Evolutionary conservation across 2,888 invertebrate species (phyloP).

Genomic region (Eupithecia pulchellata): DNA sequence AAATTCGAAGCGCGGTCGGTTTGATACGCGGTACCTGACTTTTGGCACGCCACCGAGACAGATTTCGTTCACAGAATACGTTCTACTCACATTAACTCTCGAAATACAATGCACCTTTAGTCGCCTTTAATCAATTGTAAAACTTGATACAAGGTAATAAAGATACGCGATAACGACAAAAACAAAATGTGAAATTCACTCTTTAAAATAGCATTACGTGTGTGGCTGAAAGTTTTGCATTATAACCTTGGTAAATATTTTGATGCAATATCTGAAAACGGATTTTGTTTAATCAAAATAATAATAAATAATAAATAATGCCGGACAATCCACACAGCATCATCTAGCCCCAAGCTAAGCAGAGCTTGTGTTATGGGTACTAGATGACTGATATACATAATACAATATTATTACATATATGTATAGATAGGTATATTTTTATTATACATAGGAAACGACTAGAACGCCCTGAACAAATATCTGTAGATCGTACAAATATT

Average conservation of each 20-base stretch:
- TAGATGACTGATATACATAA: too few relatives aligned
- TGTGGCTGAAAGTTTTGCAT: neutral
- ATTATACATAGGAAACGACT: too few relatives aligned
- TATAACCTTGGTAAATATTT: conserved; percentile 12
- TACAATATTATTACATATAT: too few relatives aligned
- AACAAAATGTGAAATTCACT: conserved; percentile 17
- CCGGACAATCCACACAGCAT: too few relatives aligned
- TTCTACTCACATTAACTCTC: conserved; percentile 49
- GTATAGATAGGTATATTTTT: too few relatives aligned
- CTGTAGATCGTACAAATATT: too few relatives aligned
- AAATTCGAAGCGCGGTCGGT: conserved; percentile 16
- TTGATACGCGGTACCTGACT: conserved; percentile 36
- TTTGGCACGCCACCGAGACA: conserved; percentile 60
- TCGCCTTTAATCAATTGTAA: conserved; percentile 42
- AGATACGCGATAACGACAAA: conserved; percentile 40
- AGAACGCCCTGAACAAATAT: too few relatives aligned
- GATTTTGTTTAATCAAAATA: too few relatives aligned
- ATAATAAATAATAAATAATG: too few relatives aligned
- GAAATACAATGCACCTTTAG: conserved; percentile 43
- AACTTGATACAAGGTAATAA: conserved; percentile 48
- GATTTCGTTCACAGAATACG: conserved; percentile 54
- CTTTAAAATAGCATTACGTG: conserved; percentile 1
- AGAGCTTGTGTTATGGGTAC: too few relatives aligned
- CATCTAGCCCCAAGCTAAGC: too few relatives aligned
- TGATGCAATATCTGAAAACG: neutral